These are phyloP conservation scores for Hyperoplus immaculatus DNA, from an alignment of 2,797 vertebrate genomes.

Conservation along the genomic window DNA sequence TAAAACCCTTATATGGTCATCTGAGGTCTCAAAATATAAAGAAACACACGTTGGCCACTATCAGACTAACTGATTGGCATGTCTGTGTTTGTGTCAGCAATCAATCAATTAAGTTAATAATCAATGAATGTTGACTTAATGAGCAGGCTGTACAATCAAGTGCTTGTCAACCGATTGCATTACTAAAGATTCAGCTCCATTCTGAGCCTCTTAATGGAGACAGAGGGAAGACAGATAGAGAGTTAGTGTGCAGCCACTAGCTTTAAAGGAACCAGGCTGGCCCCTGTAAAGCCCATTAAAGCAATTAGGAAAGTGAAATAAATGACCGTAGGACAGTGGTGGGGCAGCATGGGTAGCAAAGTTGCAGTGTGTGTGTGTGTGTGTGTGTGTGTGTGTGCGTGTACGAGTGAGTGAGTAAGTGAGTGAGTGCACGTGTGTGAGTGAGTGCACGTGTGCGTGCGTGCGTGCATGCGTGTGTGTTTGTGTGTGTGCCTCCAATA, in stretches of 20 bases:
- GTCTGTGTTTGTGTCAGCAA: not conserved
- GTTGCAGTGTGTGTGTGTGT: slow-evolving; percentile 25
- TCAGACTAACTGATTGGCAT: not conserved
- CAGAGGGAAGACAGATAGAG: slow-evolving; percentile 45
- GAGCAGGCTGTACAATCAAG: slow-evolving; percentile 62
- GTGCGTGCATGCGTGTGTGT: slow-evolving; percentile 26
- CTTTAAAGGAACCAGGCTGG: slow-evolving; percentile 55
- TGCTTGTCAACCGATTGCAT: slow-evolving; percentile 69
- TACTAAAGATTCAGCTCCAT: slow-evolving; percentile 60
- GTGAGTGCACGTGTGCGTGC: slow-evolving; percentile 25
- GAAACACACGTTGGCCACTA: not conserved
- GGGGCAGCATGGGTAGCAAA: slow-evolving; percentile 31
- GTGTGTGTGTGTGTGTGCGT: slow-evolving; percentile 10
- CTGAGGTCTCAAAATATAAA: not conserved
- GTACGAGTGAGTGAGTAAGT: slow-evolving; percentile 17
- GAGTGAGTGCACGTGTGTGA: slow-evolving; percentile 14
- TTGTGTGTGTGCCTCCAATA: slow-evolving; percentile 39
- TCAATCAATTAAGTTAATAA: slow-evolving; percentile 60
- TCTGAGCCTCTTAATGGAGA: slow-evolving; percentile 55
- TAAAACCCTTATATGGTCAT: not conserved
- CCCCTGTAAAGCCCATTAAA: slow-evolving; percentile 68
- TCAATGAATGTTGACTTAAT: slow-evolving; percentile 68
- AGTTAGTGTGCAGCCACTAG: slow-evolving; percentile 49
- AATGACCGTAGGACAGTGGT: slow-evolving; percentile 63
- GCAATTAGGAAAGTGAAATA: slow-evolving; percentile 74